Evolutionary conservation across 2,113 vertebrate genomes (phyloP).

Genomic region (Gnathonemus longibarbis): DNA sequence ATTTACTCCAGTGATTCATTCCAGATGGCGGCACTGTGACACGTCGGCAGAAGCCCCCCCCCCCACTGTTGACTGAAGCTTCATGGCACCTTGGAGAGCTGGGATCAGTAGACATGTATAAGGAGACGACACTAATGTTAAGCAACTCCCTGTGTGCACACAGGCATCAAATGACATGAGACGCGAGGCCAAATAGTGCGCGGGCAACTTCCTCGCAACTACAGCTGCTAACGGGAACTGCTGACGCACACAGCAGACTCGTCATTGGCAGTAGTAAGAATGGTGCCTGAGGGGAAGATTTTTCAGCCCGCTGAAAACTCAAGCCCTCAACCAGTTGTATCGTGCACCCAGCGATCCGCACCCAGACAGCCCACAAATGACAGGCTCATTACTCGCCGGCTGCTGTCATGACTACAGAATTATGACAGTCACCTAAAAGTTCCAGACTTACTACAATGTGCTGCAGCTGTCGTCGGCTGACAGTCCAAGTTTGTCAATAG

Average conservation of each 20-base stretch:
- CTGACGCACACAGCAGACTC: background rate
- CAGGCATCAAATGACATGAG: background rate
- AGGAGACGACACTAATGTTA: background rate
- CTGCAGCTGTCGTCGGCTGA: background rate
- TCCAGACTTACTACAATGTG: background rate
- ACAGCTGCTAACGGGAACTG: background rate
- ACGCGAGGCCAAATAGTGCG: background rate
- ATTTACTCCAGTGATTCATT: constrained; percentile 18
- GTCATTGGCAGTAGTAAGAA: background rate
- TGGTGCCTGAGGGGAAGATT: background rate
- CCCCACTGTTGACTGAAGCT: background rate
- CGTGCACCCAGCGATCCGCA: no score
- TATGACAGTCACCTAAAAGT: background rate
- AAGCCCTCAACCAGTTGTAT: background rate
- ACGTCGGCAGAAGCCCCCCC: background rate
- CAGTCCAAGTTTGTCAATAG: background rate
- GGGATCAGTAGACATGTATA: background rate
- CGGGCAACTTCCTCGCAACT: background rate
- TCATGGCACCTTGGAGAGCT: background rate
- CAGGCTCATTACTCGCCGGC: background rate
- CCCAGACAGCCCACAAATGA: background rate
- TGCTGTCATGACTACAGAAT: background rate
- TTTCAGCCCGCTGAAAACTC: background rate
- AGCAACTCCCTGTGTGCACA: background rate
- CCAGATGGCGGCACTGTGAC: background rate